Evolutionary conservation across 2,113 vertebrate species (phyloP), one percentile per base, ranked within the genome.

Genomic region (Equus quagga): DNA sequence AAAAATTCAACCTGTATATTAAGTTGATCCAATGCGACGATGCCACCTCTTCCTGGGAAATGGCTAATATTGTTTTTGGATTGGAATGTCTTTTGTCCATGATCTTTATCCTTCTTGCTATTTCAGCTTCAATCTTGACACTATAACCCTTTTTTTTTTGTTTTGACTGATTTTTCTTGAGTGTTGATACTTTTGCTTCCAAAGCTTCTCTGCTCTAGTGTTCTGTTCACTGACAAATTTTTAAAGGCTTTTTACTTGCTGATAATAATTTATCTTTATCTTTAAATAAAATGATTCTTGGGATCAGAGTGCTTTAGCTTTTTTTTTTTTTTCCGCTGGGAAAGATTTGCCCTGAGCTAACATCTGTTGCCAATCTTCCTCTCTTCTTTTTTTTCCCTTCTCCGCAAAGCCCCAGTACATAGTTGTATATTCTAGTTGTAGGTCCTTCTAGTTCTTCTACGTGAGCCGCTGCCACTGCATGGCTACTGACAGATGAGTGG

Each of bases 101-200:
- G 69, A 31, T 91, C 49, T 89, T 91, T 86, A 91, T 78, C 44
- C 72, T 91, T 69, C 72, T 44, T 90, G 54, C 69, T 87, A 64
- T 82, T 92, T 88, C 62, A 64, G 60, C 58, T 92, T 87, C 78
- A 79, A 41, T 8, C 0, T 94, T 78, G 67, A 69, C 44, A 70
- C 51, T n/a, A 70, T 91, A 88, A 41, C 41, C 44, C 1, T 64
- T 28, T n/a, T 21, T 70, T 75, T 44, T 88, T 60, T 76, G 12
- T 41, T 41, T 41, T 41, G 36, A 41, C 17, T 70, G 64, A 31
- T 85, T 69, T 78, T 80, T 89, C 84, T 89, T 83, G 51, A 69
- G 24, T 83, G 89, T 93, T 89, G 70, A 28, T 67, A 31, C 58
- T 76, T 89, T 83, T 76, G 24, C 51, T 60, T 75, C 41, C 6